Base-by-base conservation (phyloP, 2,113 vertebrate genomes). In the Corapipo altera region DNA sequence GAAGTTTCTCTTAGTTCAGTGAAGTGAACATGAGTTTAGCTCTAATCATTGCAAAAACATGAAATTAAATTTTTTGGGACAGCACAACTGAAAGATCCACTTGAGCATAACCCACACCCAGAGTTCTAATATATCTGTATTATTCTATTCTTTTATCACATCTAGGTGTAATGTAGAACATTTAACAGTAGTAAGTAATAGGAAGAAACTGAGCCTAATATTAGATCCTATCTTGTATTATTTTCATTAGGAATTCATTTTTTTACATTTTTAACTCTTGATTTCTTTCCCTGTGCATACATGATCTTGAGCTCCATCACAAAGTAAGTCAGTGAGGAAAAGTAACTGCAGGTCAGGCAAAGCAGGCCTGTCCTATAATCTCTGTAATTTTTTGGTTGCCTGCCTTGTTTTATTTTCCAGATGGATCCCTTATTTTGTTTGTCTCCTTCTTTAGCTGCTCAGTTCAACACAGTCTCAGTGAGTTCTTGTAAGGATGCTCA, bases 1-100 rank as follows among this genome's bases (percentile, higher is more conserved):
- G 26, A 26, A 51, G 26, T 51, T 51, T 26, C 48, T 49, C 21
- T 49, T 23, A 49, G 48, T 49, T 27, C 24, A 51, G 7, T 14
- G 92, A 62, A 93, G 70, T 90, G 88, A 89, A 62, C 86, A 44
- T 41, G 58, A 94, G 24, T 90, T 94, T 83, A 67, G 35, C 37
- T 75, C 37, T 85, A 82, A 62, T 93, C 66, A 26, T 57, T 91
- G 69, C 69, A 62, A 61, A 92, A 95, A 75, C 71, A 44, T 79
- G 39, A 95, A 87, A 86, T 96, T 82, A 93, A 92, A 72, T 88
- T 83, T 71, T 35, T 84, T 92, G 58, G 71, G 27, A 85, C 24
- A 92, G 67, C 88, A 77, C 19, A 89, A 65, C 35, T 66, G 27
- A 78, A 91, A 87, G 70, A 51, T 66, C 74, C 67, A 6, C 28